phyloP scores from a whole-genome alignment of 2,888 invertebrate genomes.

The Euplexia lucipara region DNA sequence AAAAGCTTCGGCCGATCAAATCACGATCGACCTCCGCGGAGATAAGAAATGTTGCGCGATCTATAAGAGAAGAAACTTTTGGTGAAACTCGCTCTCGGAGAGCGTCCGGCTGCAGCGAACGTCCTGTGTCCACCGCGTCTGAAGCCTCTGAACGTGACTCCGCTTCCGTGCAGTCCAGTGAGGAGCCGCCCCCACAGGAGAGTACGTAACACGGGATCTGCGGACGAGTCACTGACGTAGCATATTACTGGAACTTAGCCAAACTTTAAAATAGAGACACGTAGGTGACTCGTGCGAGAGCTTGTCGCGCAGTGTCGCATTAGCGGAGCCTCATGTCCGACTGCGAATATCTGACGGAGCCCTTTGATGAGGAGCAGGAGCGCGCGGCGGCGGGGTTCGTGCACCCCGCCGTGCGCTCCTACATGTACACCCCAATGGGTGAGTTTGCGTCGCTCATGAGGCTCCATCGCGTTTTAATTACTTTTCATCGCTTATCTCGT shows the following conservation, averaged over 20 bases:
- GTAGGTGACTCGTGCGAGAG: slow-evolving; percentile 86
- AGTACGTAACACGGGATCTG: slow-evolving; percentile 86
- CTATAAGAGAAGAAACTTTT: slow-evolving; percentile 73
- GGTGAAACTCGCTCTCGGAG: slow-evolving; percentile 78
- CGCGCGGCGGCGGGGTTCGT: slow-evolving; percentile 83
- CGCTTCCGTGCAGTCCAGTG: slow-evolving; percentile 88
- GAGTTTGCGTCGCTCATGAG: slow-evolving; percentile 81
- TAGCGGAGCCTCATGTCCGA: slow-evolving; percentile 89
- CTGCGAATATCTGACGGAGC: slow-evolving; percentile 89
- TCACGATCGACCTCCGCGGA: slow-evolving; percentile 75
- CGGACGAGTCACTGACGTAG: slow-evolving; percentile 88
- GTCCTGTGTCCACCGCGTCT: slow-evolving; percentile 87
- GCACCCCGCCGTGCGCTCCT: slow-evolving; percentile 90
- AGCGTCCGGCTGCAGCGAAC: slow-evolving; percentile 84
- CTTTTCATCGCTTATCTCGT: slow-evolving; percentile 80
- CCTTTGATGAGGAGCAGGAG: slow-evolving; percentile 87
- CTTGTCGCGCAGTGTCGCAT: slow-evolving; percentile 89
- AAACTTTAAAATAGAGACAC: slow-evolving; percentile 88
- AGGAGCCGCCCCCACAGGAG: slow-evolving; percentile 87
- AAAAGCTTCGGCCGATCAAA: slow-evolving; percentile 80
- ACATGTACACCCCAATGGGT: slow-evolving; percentile 90
- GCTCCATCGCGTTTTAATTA: slow-evolving; percentile 70
- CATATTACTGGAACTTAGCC: slow-evolving; percentile 87
- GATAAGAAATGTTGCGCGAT: slow-evolving; percentile 75
- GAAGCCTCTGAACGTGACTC: slow-evolving; percentile 88